Percentiles rank a stretch among this genome's conserved stretches.
Conservation (phyloP, 2,113 vertebrate species). For the Entelurus aequoreus region DNA sequence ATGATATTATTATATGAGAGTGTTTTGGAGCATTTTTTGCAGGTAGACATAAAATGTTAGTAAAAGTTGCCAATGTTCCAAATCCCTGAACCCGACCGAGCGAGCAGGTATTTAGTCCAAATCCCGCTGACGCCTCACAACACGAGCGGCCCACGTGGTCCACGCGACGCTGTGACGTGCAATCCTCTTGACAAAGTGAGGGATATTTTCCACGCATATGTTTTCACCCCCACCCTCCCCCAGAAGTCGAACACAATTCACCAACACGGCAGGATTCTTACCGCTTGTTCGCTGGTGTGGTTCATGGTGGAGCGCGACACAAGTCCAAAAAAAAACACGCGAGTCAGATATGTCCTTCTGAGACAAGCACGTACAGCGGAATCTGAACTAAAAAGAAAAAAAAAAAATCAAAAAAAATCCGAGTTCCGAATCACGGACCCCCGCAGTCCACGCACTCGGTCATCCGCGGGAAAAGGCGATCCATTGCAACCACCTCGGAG, state of each 20-base stretch:
- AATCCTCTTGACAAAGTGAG: constrained; percentile 4
- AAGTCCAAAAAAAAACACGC: neutral
- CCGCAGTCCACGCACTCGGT: constrained; percentile 10
- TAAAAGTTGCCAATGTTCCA: neutral
- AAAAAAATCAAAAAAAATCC: constrained; percentile 3
- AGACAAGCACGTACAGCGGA: constrained; percentile 6
- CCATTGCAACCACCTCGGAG: constrained; percentile 38
- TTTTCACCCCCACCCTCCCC: too few relatives aligned
- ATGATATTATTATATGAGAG: too few relatives aligned
- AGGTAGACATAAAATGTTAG: neutral
- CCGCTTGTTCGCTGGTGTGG: constrained; percentile 60
- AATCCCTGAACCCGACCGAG: neutral
- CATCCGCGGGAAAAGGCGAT: constrained; percentile 22
- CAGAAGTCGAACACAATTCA: neutral
- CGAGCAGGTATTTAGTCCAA: neutral
- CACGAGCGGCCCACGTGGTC: neutral
- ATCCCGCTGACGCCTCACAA: constrained; percentile 5
- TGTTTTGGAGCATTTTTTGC: too few relatives aligned
- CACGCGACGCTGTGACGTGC: constrained; percentile 16
- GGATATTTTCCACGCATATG: constrained; percentile 10
- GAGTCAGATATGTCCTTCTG: constrained; percentile 38
- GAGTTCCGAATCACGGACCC: constrained; percentile 26
- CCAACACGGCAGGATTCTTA: constrained; percentile 40
- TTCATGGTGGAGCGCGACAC: constrained; percentile 56
- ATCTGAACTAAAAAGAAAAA: constrained; percentile 4